These are phyloP conservation scores for Rhingia campestris DNA, from an alignment of 2,888 invertebrate species.

Conservation along the genomic window DNA sequence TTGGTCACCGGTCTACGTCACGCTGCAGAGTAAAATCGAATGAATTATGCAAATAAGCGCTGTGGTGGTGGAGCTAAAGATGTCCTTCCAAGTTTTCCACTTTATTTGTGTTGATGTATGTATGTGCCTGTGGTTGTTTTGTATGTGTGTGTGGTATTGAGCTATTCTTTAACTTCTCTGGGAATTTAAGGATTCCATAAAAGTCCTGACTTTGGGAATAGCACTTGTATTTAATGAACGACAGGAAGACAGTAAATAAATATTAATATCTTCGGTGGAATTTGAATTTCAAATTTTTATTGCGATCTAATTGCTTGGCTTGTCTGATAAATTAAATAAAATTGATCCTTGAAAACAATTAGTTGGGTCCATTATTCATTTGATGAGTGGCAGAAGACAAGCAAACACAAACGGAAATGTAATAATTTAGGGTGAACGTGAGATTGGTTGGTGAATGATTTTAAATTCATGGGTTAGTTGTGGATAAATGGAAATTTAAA, in stretches of 20 bases:
- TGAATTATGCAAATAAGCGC: constrained; percentile 63
- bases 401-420: constrained; percentile 26
- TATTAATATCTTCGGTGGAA: constrained; percentile 54
- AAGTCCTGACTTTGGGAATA: not conserved
- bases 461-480: not conserved
- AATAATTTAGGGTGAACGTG: not conserved
- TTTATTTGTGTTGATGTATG: constrained; percentile 17
- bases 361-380: constrained; percentile 61
- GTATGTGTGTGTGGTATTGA: not conserved
- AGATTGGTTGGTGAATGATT: not conserved
- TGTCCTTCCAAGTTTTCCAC: constrained; percentile 40
- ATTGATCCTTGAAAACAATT: constrained; percentile 63
- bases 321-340: constrained; percentile 56
- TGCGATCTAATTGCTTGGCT: constrained; percentile 61
- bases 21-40: constrained; percentile 47
- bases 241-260: constrained; percentile 49
- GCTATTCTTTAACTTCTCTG: constrained; percentile 8
- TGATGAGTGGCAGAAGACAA: constrained; percentile 29
- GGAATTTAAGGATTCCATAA: constrained; percentile 14
- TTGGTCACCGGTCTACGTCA: constrained; percentile 47
- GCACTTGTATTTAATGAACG: constrained; percentile 10
- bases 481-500: too few relatives aligned
- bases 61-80: constrained; percentile 22
- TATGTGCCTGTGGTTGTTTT: not conserved
- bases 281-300: constrained; percentile 66